Evolutionary conservation across 2,888 invertebrate species (phyloP).

Genomic region (Willowsia nigromaculata): DNA sequence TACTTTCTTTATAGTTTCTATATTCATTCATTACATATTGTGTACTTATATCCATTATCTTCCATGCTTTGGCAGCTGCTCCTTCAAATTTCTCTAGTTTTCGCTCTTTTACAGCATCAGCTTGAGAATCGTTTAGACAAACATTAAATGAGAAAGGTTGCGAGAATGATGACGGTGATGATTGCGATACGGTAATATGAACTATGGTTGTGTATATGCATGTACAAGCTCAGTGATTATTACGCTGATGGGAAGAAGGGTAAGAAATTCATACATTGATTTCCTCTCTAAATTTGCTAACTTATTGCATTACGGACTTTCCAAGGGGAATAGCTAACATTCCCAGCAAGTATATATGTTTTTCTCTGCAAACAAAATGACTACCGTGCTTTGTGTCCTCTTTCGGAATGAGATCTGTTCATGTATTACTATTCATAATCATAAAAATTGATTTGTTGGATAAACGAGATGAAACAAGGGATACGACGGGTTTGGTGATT

Average conservation of each 20-base stretch:
- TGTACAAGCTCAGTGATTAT: background rate
- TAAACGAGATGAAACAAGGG: conserved; percentile 1
- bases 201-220: background rate
- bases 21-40: too few relatives aligned
- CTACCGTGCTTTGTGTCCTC: background rate
- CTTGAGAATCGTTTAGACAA: background rate
- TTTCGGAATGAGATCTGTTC: background rate
- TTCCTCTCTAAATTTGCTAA: conserved; percentile 69
- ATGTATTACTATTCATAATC: background rate
- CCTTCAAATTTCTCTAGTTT: conserved; percentile 5
- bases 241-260: conserved; percentile 23
- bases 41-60: background rate
- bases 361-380: too few relatives aligned
- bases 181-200: background rate
- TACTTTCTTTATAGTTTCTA: too few relatives aligned
- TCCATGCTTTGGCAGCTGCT: background rate
- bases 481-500: background rate
- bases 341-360: too few relatives aligned
- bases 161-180: background rate
- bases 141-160: background rate
- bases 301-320: conserved; percentile 60
- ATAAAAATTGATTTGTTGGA: background rate
- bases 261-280: conserved; percentile 60
- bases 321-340: conserved; percentile 9
- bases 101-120: background rate